phyloP scores from a whole-genome alignment of 1,140 invertebrate species.

The Lepidotrigona ventralis region DNA sequence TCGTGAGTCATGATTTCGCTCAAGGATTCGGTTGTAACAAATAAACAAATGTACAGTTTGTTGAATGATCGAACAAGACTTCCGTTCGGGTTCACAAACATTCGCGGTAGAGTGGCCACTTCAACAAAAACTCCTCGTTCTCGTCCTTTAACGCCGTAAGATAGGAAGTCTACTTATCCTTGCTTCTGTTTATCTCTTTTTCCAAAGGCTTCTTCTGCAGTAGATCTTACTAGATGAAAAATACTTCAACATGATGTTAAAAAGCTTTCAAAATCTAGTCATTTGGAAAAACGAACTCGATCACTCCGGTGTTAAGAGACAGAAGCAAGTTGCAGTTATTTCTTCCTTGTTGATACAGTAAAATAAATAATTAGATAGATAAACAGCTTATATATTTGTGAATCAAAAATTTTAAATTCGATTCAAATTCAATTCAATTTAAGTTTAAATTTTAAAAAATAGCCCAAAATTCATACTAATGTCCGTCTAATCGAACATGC shows the following conservation, averaged over 20 bases:
- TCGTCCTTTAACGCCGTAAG: conserved; percentile 34
- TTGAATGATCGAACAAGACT: conserved; percentile 51
- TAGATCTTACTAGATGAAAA: background rate
- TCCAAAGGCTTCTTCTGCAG: conserved; percentile 34
- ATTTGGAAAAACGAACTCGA: conserved; percentile 6
- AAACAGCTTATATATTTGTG: background rate
- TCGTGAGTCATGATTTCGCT: background rate
- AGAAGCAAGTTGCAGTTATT: too few relatives aligned
- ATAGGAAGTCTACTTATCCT: conserved; percentile 41
- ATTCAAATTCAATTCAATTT: background rate
- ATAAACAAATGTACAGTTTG: conserved; percentile 13
- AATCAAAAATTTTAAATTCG: background rate
- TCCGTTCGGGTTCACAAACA: conserved; percentile 49
- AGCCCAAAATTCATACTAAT: background rate
- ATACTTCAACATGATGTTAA: conserved; percentile 19
- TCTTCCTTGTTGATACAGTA: background rate
- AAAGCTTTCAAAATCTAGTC: background rate
- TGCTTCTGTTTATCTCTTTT: conserved; percentile 52
- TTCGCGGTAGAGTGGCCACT: conserved; percentile 43
- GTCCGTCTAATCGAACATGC: background rate
- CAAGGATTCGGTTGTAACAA: background rate
- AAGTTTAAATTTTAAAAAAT: background rate
- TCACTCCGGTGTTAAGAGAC: background rate
- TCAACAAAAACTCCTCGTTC: conserved; percentile 6
- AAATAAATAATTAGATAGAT: background rate